phyloP scores from a whole-genome alignment of 2,113 vertebrate genomes.

The Grus americana region DNA sequence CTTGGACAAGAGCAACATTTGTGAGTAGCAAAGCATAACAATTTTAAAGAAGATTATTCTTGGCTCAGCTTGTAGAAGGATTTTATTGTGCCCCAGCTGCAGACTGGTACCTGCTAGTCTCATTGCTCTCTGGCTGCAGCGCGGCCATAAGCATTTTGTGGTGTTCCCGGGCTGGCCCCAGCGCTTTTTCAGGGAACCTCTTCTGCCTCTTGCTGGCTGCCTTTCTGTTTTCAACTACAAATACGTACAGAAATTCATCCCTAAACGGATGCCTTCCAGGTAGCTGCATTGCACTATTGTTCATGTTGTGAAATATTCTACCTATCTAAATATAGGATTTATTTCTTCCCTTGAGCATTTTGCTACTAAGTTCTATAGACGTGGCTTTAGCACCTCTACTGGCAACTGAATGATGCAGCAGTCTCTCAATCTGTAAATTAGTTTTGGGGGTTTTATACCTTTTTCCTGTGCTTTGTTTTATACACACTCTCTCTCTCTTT shows the following conservation, averaged over 20 bases:
- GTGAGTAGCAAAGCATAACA: conserved; percentile 12
- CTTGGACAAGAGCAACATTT: conserved; percentile 1
- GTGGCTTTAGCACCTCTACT: neutral
- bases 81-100: conserved; percentile 42
- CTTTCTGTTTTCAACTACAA: neutral
- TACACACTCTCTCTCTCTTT: neutral
- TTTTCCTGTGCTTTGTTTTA: neutral
- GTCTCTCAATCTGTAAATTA: neutral
- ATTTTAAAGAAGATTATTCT: conserved; percentile 36
- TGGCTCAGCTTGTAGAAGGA: neutral
- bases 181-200: neutral
- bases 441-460: neutral
- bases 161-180: neutral
- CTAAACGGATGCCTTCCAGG: neutral
- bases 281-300: neutral
- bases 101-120: conserved; percentile 47
- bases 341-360: neutral
- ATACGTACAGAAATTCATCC: neutral
- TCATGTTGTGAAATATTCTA: neutral
- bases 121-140: neutral
- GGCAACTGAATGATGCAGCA: neutral
- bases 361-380: neutral
- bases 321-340: neutral
- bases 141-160: neutral
- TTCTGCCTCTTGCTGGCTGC: neutral